Evolutionary conservation across 2,797 vertebrate genomes (phyloP).

Genomic region (Gymnocypris eckloni): DNA sequence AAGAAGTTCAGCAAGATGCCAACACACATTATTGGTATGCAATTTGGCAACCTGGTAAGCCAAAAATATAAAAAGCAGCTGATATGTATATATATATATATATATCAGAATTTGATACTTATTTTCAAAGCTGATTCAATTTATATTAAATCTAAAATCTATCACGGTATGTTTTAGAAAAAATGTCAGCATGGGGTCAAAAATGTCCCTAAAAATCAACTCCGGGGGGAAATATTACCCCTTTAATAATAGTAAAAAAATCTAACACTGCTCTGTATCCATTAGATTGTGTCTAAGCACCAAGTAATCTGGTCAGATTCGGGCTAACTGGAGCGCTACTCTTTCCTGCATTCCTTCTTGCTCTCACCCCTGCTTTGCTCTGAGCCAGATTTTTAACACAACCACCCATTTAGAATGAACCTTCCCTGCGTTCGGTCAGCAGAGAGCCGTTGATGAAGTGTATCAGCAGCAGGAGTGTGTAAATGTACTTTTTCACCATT

Average conservation of each 20-base stretch:
- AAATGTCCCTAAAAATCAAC: neutral
- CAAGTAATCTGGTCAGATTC: constrained; percentile 63
- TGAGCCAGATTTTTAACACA: constrained; percentile 46
- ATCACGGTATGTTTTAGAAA: neutral
- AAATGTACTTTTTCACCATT: constrained; percentile 25
- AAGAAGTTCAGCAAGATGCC: constrained; percentile 28
- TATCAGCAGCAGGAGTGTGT: constrained; percentile 31
- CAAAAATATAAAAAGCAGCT: neutral
- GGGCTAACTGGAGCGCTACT: constrained; percentile 56
- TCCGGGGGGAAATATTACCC: neutral
- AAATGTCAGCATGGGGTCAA: neutral
- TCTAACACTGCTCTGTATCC: neutral
- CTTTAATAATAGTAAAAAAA: neutral
- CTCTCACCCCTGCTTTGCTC: constrained; percentile 40
- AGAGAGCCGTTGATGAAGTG: constrained; percentile 46
- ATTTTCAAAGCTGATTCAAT: neutral
- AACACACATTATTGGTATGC: neutral
- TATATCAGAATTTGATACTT: neutral
- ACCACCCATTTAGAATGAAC: constrained; percentile 41
- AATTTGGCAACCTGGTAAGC: neutral
- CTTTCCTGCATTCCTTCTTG: constrained; percentile 47
- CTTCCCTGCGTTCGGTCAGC: constrained; percentile 30
- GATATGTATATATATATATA: neutral
- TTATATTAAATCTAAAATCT: neutral
- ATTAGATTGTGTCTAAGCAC: constrained; percentile 33